Conservation (phyloP, 2,113 vertebrate species). For the Nettapus auritus region DNA sequence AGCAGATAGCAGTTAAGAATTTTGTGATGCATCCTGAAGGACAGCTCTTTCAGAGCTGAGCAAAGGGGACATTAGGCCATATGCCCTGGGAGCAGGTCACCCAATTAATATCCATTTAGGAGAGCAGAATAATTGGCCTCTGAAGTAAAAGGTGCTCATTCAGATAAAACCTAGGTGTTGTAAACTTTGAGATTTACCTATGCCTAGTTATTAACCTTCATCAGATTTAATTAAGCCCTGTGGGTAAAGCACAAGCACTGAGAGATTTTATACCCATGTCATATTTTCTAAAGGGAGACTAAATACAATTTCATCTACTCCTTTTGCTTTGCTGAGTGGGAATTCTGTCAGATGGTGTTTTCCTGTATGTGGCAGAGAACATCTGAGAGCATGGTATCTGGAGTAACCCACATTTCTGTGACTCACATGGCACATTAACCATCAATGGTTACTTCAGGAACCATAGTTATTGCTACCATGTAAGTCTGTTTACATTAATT, state of each 20-base stretch:
- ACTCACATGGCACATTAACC: not conserved
- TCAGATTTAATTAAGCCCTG: conserved; percentile 23
- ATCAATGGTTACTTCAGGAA: not conserved
- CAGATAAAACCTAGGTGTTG: not conserved
- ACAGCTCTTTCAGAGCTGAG: not conserved
- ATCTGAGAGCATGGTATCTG: not conserved
- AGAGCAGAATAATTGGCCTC: not conserved
- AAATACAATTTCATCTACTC: not conserved
- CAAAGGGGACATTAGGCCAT: not conserved
- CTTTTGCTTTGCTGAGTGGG: not conserved
- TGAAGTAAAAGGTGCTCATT: not conserved
- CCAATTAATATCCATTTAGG: not conserved
- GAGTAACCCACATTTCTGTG: not conserved
- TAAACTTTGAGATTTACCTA: conserved; percentile 26
- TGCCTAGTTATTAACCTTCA: conserved; percentile 31
- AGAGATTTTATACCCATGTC: not conserved
- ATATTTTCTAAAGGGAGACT: conserved; percentile 5
- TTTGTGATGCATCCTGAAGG: not conserved
- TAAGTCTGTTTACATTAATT: not conserved
- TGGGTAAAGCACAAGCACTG: not conserved
- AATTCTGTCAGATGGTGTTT: not conserved
- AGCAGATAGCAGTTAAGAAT: not conserved
- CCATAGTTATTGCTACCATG: not conserved
- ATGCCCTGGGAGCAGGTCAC: not conserved
- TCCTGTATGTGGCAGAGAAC: not conserved